phyloP scores from a whole-genome alignment of 2,113 vertebrate genomes.

The Lanius collurio region DNA sequence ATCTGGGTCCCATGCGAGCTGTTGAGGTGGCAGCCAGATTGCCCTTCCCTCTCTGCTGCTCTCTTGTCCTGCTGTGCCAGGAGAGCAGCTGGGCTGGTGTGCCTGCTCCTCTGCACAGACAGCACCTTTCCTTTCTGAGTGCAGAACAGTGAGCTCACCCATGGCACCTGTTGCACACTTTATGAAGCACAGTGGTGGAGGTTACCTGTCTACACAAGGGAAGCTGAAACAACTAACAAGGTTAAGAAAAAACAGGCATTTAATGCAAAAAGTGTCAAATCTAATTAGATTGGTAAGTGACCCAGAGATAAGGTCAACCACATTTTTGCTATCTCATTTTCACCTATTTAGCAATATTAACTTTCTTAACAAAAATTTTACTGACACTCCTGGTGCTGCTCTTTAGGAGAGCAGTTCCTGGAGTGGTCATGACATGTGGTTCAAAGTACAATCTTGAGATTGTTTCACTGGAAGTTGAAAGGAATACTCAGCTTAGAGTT shows the following conservation, averaged over 20 bases:
- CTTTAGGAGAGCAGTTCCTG: background rate
- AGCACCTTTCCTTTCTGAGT: background rate
- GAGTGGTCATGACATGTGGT: background rate
- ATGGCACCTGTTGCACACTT: background rate
- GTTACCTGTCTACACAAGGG: background rate
- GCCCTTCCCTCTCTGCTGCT: background rate
- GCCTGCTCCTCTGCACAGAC: background rate
- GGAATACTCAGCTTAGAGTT: background rate
- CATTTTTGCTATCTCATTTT: background rate
- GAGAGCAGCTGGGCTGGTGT: background rate
- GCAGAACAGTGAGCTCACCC: background rate
- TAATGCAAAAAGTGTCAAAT: background rate
- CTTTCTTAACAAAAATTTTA: background rate
- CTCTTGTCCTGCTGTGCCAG: background rate
- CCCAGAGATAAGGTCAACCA: background rate
- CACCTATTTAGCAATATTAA: background rate
- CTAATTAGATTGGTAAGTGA: background rate
- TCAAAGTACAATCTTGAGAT: background rate
- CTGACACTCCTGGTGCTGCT: background rate
- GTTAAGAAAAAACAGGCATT: background rate
- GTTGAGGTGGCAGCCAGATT: rapidly evolving
- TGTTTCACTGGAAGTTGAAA: background rate
- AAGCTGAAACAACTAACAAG: background rate
- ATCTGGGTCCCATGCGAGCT: rapidly evolving
- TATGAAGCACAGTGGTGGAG: rapidly evolving